phyloP scores from a whole-genome alignment of 2,888 invertebrate species.

The Torymus auratus region DNA sequence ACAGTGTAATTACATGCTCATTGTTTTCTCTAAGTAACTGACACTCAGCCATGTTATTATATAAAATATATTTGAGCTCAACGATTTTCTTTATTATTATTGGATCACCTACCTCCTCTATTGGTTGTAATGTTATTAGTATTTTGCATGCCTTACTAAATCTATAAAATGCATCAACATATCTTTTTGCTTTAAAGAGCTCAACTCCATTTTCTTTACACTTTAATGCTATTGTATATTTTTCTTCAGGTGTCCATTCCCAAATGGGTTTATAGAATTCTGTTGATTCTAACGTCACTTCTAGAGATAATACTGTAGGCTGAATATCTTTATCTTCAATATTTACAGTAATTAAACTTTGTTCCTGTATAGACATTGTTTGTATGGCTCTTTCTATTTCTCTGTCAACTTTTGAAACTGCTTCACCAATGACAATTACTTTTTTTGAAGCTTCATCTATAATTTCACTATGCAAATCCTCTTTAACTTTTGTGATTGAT shows the following conservation, averaged over 20 bases:
- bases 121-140: slow-evolving; percentile 81
- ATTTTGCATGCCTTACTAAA: slow-evolving; percentile 87
- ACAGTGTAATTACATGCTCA: slow-evolving; percentile 82
- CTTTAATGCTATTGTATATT: slow-evolving; percentile 78
- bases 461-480: slow-evolving; percentile 74
- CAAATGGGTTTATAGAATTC: slow-evolving; percentile 78
- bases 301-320: slow-evolving; percentile 75
- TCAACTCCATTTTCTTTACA: slow-evolving; percentile 81
- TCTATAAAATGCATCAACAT: slow-evolving; percentile 84
- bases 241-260: slow-evolving; percentile 80
- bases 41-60: slow-evolving; percentile 90
- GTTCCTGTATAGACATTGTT: slow-evolving; percentile 79
- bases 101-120: slow-evolving; percentile 77
- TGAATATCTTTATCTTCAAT: slow-evolving; percentile 69
- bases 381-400: slow-evolving; percentile 79
- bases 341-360: slow-evolving; percentile 72
- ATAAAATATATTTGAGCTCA: slow-evolving; percentile 82
- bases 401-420: slow-evolving; percentile 78
- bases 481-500: slow-evolving; percentile 53
- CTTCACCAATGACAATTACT: slow-evolving; percentile 77
- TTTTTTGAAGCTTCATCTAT: slow-evolving; percentile 61
- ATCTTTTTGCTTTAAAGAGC: slow-evolving; percentile 81
- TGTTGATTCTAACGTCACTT: slow-evolving; percentile 76
- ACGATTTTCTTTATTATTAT: slow-evolving; percentile 78
- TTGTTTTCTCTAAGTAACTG: slow-evolving; percentile 84